A percentile compares a stretch with the other conserved stretches of the same genome.
These are phyloP conservation scores for Nephrotoma appendiculata DNA, from an alignment of 2,888 invertebrate genomes.

Conservation along the genomic window DNA sequence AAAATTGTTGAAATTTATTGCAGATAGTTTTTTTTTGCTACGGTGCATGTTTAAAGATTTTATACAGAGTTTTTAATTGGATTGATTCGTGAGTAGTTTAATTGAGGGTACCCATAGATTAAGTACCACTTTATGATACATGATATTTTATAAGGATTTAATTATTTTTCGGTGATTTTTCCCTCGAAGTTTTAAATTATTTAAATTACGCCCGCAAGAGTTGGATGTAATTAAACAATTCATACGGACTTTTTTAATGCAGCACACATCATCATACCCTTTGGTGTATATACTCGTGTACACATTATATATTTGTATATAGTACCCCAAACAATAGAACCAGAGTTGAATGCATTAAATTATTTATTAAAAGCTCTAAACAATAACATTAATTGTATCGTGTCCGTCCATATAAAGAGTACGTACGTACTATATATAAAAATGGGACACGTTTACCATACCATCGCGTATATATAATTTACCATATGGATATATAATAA, in stretches of 20 bases:
- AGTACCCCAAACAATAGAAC: background rate
- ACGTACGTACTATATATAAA: background rate
- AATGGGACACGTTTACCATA: background rate
- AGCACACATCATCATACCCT: background rate
- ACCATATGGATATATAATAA: background rate
- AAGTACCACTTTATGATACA: no score
- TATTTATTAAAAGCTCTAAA: background rate
- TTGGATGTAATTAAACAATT: background rate
- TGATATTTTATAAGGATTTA: no score
- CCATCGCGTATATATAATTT: background rate
- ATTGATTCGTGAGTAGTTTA: background rate
- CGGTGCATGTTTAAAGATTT: background rate
- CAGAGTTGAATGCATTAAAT: background rate
- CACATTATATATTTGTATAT: background rate
- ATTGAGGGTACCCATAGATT: background rate
- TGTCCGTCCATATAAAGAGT: background rate
- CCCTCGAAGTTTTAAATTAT: background rate
- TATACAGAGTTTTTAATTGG: background rate
- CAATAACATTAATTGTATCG: background rate
- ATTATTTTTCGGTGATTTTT: no score
- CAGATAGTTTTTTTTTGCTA: background rate
- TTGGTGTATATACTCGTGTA: background rate
- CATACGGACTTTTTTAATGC: no score
- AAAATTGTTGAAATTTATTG: background rate
- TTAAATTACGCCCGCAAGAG: background rate